These are phyloP conservation scores for Melangyna quadrimaculata DNA, from an alignment of 2,888 invertebrate species.

Conservation along the genomic window DNA sequence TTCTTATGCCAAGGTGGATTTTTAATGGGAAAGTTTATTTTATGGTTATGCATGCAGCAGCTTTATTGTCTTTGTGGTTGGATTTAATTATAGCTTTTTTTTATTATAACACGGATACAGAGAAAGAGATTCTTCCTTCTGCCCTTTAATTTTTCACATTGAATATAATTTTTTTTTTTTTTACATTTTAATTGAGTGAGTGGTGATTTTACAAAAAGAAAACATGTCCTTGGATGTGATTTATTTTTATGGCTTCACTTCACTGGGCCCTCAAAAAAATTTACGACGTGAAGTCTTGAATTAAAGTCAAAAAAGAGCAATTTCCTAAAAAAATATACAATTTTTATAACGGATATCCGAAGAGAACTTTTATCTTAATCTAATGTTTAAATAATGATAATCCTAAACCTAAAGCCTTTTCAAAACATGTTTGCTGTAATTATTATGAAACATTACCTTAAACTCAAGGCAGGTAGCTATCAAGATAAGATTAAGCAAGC, in stretches of 20 bases:
- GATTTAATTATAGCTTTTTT: not conserved
- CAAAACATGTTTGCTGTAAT: not conserved
- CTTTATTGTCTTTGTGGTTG: not conserved
- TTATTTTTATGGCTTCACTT: too few species aligned
- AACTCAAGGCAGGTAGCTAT: not conserved
- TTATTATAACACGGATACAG: not conserved
- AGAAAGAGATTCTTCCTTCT: not conserved
- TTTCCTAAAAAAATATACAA: too few species aligned
- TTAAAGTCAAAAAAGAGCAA: too few species aligned
- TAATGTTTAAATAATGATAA: not conserved
- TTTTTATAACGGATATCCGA: too few species aligned
- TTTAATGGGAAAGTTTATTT: slow-evolving; percentile 19
- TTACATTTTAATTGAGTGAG: not conserved
- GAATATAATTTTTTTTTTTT: not conserved
- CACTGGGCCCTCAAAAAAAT: too few species aligned
- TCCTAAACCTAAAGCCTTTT: not conserved
- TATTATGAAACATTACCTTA: not conserved
- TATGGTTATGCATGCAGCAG: not conserved
- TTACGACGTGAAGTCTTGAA: too few species aligned
- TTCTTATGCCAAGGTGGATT: slow-evolving; percentile 27
- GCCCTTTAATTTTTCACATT: not conserved
- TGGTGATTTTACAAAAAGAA: not conserved
- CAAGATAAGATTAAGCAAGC: not conserved
- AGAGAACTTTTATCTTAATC: too few species aligned
- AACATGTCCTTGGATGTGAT: too few species aligned